Evolutionary conservation across 2,113 vertebrate genomes (phyloP).

Genomic region (Neodon shergylaensis): DNA sequence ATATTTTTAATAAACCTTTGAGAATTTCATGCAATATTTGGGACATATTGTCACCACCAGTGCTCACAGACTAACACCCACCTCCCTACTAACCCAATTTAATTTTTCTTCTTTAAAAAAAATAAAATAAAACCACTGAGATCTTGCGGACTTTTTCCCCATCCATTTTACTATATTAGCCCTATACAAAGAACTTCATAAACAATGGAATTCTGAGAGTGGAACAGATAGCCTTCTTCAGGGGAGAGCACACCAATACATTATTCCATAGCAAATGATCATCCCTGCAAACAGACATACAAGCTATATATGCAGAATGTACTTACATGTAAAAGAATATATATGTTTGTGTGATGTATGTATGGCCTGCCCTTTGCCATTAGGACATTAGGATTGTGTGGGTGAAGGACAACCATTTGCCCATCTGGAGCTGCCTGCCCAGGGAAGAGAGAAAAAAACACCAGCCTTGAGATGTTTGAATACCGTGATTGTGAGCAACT

Average conservation of each 20-base stretch:
- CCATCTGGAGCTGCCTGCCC: background rate
- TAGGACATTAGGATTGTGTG: background rate
- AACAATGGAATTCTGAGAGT: background rate
- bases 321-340: background rate
- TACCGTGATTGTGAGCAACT: background rate
- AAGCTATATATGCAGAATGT: background rate
- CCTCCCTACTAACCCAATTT: background rate
- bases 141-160: background rate
- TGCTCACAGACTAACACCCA: background rate
- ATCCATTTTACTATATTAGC: background rate
- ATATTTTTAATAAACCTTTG: background rate
- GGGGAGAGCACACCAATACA: background rate
- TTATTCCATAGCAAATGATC: background rate
- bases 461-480: background rate
- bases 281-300: background rate
- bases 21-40: background rate
- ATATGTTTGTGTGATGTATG: background rate
- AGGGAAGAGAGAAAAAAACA: background rate
- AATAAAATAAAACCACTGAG: background rate
- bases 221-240: background rate
- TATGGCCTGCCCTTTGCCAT: background rate
- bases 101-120: background rate
- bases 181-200: background rate
- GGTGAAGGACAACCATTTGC: background rate
- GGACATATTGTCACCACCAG: background rate